Evolutionary conservation across 2,888 invertebrate species (phyloP), one percentile per base, ranked within the genome.

Genomic region (Melolontha melolontha): DNA sequence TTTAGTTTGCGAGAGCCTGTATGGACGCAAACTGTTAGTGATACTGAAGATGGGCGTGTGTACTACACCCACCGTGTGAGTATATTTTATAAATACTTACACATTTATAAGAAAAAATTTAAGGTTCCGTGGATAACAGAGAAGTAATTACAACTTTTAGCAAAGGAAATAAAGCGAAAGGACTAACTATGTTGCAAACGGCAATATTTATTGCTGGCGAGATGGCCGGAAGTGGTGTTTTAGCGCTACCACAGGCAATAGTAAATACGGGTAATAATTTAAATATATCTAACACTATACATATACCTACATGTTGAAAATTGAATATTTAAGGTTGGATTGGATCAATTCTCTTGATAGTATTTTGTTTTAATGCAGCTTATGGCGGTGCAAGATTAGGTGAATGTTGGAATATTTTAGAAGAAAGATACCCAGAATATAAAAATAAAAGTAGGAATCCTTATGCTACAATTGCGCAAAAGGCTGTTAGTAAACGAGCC

Each of bases 141-240:
- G 6, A 10, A 10, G 29, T 12, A 27, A 5, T 47, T 17, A 44
- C 12, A 16, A 27, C 16, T n/a, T 51, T 42, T 22, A 50, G 22
- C 11, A 49, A 14, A 27, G 47, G 47, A 49, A 17, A 41, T 5
- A 17, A 47, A 22, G 44, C 34, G 14, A 49, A 17, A 72, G 86
- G 86, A 0, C 75, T 86, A 11, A 81, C 77, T 63, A 79, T 86
- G 16, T 70, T 84, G 11, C 81, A 88, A 70, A 87, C 90, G 0
- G 86, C 89, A 0, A 82, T 91, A 68, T 87, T 91, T 75, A 87
- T 91, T 49, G 88, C 88, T 0, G 91, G 90, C 0, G 91, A 91
- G 81, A 90, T 91, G 87, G 90, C 90, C 0, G 91, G 91, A 49
- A 89, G 89, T 75, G 91, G 91, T 0, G 88, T 91, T n/a, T 82